Evolutionary conservation across 30 jellyfish, hydroid and myxozoan species (phyloP), one percentile per base, ranked within the genome.

Genomic region (Chironex yamaguchii): DNA sequence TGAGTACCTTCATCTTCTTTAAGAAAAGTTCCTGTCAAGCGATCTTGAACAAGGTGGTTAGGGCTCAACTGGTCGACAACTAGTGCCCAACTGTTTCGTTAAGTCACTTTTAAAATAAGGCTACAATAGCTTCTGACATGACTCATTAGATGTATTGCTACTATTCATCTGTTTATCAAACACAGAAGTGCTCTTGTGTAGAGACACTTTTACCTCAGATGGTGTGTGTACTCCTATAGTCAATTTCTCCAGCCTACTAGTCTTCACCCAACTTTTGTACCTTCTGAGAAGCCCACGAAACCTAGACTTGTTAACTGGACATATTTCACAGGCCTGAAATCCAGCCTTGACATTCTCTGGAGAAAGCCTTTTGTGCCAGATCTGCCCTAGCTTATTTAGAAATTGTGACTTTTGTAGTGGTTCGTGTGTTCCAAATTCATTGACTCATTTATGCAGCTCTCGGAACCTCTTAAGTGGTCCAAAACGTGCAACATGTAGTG

Each of bases 241-340:
- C n/a, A n/a, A n/a, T n/a, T n/a, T n/a, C n/a, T 81, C 82, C 14
- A 90, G 92, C 31, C 34, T 81, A 0, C 92, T 90, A 34, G 79
- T 31, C 49, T 66, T 62, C 17, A 82, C 79, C 75, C 90, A 82
- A 36, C 1, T 22, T 4, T 69, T 69, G 70, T 82, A 82, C 31
- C 67, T 13, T 29, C 35, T 25, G 3, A 82, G 20, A 3, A 82
- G 82, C 33, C 71, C 6, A 21, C 69, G 93, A 31, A 34, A 82
- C 42, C 71, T 82, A 24, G 79, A 32, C 2, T 34, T 69, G 33
- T 70, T 68, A 0, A 36, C 12, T 1, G 93, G 91, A 34, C n/a
- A 69, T 23, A 82, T 52, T 3, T 81, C 86, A 0, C 34, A 25
- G 0, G 93, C 34, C 9, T 49, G 36, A 70, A 82, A 82, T 14